A percentile compares a stretch with the other conserved stretches of the same genome.
phyloP scores from a whole-genome alignment of 2,113 vertebrate species.

The Rhynchopsitta pachyrhyncha region DNA sequence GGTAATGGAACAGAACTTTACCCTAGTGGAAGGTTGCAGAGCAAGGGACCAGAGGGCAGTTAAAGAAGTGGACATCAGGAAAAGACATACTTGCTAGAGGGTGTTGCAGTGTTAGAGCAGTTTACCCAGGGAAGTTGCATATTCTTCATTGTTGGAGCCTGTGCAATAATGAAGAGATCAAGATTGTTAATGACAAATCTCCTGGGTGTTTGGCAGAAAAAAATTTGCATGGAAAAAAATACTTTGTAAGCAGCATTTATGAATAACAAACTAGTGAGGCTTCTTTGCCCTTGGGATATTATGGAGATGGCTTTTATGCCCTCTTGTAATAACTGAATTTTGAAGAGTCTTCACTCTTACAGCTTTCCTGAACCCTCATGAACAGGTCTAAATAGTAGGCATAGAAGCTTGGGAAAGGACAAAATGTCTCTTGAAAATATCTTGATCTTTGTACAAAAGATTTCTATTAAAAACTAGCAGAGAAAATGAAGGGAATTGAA shows the following conservation, averaged over 20 bases:
- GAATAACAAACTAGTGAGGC: constrained; percentile 15
- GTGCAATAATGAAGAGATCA: neutral
- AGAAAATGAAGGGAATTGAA: neutral
- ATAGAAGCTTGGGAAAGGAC: neutral
- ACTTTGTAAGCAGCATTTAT: constrained; percentile 6
- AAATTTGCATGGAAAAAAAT: neutral
- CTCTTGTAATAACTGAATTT: neutral
- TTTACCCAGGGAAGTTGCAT: neutral
- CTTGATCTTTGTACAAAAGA: neutral
- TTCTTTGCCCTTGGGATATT: neutral
- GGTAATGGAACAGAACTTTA: neutral
- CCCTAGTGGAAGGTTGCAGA: neutral
- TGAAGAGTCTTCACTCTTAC: neutral
- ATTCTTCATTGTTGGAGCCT: neutral
- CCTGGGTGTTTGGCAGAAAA: neutral
- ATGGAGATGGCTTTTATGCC: neutral
- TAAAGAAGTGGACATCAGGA: neutral
- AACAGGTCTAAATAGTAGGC: neutral
- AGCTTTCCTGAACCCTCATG: neutral
- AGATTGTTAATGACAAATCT: constrained; percentile 15
- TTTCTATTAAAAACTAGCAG: neutral
- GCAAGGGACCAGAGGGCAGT: neutral
- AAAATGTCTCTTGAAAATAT: constrained; percentile 11
- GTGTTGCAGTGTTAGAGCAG: neutral
- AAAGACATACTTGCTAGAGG: neutral